Conservation (phyloP, 2,888 invertebrate genomes). For the Clitarchus hookeri region DNA sequence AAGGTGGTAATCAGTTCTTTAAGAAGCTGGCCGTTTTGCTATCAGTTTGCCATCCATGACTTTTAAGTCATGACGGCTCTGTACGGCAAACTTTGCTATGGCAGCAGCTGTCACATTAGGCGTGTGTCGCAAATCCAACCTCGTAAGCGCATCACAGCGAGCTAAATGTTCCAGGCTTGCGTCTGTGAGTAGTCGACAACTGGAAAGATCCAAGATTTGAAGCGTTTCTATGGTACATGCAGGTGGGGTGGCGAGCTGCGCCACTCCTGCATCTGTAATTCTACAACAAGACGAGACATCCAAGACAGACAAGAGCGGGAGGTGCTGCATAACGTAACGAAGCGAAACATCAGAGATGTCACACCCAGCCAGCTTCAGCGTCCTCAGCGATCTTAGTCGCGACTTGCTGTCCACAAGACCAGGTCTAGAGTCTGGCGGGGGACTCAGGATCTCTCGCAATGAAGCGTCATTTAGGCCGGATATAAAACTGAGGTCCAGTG, state of each 20-base stretch:
- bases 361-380: conserved; percentile 80
- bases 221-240: conserved; percentile 66
- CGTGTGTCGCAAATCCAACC: conserved; percentile 78
- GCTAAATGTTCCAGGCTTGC: conserved; percentile 79
- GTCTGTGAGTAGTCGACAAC: conserved; percentile 82
- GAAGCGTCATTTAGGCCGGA: conserved; percentile 83
- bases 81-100: conserved; percentile 77
- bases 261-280: conserved; percentile 88
- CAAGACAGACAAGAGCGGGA: conserved; percentile 73
- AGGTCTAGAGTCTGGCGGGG: conserved; percentile 84
- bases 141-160: conserved; percentile 72
- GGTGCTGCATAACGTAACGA: conserved; percentile 74
- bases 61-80: conserved; percentile 39
- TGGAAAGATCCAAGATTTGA: conserved; percentile 76
- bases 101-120: conserved; percentile 80
- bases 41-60: conserved; percentile 41
- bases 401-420: conserved; percentile 74
- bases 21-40: conserved; percentile 33
- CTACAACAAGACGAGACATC: conserved; percentile 84
- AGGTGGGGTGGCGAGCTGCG: conserved; percentile 78
- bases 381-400: conserved; percentile 75
- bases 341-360: conserved; percentile 89
- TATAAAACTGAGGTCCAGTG: conserved; percentile 84
- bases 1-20: not conserved
- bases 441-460: conserved; percentile 81